These are phyloP conservation scores for Gisinianus flammeolus DNA, from an alignment of 2,888 invertebrate genomes.

Conservation along the genomic window DNA sequence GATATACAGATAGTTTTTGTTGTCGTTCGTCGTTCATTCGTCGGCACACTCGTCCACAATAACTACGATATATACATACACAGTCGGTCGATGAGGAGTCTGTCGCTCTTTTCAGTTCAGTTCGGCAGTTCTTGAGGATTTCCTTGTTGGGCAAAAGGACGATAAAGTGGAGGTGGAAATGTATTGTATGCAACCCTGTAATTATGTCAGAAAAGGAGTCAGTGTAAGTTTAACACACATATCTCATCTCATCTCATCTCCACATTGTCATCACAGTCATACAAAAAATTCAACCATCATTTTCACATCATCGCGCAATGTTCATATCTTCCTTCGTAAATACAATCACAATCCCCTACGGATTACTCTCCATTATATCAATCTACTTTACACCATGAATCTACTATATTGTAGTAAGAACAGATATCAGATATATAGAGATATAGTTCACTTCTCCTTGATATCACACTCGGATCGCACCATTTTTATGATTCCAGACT, in stretches of 20 bases:
- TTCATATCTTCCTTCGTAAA: too few species aligned
- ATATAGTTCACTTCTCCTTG: too few species aligned
- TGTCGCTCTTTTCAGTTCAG: not conserved
- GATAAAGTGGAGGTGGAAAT: slow-evolving; percentile 9
- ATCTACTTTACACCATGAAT: too few species aligned
- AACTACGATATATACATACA: too few species aligned
- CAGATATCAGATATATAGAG: too few species aligned
- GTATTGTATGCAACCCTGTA: slow-evolving; percentile 17
- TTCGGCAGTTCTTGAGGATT: slow-evolving; percentile 5
- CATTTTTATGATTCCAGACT: too few species aligned
- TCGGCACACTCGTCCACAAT: not conserved
- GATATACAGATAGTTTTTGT: too few species aligned
- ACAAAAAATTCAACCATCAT: not conserved
- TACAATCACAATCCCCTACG: too few species aligned
- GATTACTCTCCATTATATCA: too few species aligned
- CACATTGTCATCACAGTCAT: not conserved
- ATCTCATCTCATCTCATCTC: not conserved
- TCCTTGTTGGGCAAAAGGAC: not conserved
- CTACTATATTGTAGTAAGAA: too few species aligned
- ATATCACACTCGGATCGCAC: too few species aligned
- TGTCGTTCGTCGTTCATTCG: not conserved
- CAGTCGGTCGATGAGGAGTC: not conserved
- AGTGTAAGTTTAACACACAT: not conserved
- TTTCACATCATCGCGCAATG: not conserved
- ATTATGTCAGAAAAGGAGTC: slow-evolving; percentile 18